Evolutionary conservation across 2,797 vertebrate genomes (phyloP).

Genomic region (Craterocephalus amniculus): DNA sequence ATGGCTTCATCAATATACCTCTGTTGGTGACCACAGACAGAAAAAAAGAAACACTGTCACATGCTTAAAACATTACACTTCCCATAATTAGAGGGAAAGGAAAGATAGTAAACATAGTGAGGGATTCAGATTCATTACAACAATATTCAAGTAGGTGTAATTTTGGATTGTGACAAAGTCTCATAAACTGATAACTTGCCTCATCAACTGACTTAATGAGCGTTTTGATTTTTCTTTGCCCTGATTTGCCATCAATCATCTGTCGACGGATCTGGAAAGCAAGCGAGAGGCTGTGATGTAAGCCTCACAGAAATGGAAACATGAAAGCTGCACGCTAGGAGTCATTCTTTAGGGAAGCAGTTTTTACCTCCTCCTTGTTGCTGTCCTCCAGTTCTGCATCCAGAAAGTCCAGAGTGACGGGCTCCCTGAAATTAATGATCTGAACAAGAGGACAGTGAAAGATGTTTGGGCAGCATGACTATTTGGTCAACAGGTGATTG

Average conservation of each 20-base stretch:
- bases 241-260: slow-evolving; percentile 93
- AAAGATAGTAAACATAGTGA: slow-evolving; percentile 40
- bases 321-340: neutral
- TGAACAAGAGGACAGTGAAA: slow-evolving; percentile 60
- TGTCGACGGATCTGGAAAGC: slow-evolving; percentile 89
- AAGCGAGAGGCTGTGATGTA: neutral
- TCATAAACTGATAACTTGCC: slow-evolving; percentile 85
- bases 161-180: slow-evolving; percentile 64
- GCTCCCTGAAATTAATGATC: slow-evolving; percentile 95
- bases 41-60: slow-evolving; percentile 15
- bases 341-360: neutral
- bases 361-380: slow-evolving; percentile 93
- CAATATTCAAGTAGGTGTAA: slow-evolving; percentile 55
- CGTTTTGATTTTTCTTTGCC: slow-evolving; percentile 92
- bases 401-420: slow-evolving; percentile 95
- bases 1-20: slow-evolving; percentile 93
- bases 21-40: slow-evolving; percentile 73
- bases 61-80: slow-evolving; percentile 9
- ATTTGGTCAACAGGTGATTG: slow-evolving; percentile 24
- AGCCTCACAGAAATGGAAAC: neutral
- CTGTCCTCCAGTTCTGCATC: slow-evolving; percentile 95
- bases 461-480: slow-evolving; percentile 3
- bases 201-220: slow-evolving; percentile 96
- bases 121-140: slow-evolving; percentile 60
- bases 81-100: slow-evolving; percentile 37